Base-by-base conservation (phyloP, 2,113 vertebrate species). In the Sapayoa aenigma region DNA sequence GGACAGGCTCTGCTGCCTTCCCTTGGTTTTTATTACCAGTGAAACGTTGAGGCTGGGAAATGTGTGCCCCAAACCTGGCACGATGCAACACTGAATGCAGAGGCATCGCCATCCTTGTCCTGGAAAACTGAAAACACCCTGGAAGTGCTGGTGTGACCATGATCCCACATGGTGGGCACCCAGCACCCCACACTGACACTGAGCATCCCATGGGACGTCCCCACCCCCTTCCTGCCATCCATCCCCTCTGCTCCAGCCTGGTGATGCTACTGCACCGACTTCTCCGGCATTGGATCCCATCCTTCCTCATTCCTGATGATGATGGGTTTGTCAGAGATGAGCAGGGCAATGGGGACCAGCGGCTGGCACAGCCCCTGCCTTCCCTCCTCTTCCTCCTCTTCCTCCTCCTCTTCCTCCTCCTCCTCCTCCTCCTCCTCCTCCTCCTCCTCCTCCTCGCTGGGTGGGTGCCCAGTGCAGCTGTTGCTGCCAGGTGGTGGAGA, bases 241-340 rank as follows among this genome's bases (percentile, higher is more conserved):
- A 1, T 18, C 22, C 59, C 82, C 1, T 1, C 41, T 6, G 33
- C 42, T 56, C 69, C 74, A 21, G 30, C 68, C 44, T 8, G 21
- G 11, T 2, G 2, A 2, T 2, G 53, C 47, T 56, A 47, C 0
- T 2, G 60, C 76, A 67, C 35, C 6, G 0, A 11, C 17, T 53
- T 11, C 62, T 59, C 78, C 1, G 1, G 68, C 0, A 1, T 7
- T 4, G 19, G 52, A 28, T 84, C 87, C 67, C 72, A 68, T 22
- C 75, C 63, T 35, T 75, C 88, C 71, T 46, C 41, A 0, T 73
- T 79, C 74, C 82, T 75, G 84, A 95, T 75, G 77, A 87, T 87
- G 86, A 95, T 3, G 31, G 96, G 93, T 47, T 96, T 97, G 78
- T 96, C 46, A 0, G 92, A 95, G 82, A 96, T 89, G 92, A 93